Evolutionary conservation across 2,888 invertebrate genomes (phyloP).

Genomic region (Villa cingulata): DNA sequence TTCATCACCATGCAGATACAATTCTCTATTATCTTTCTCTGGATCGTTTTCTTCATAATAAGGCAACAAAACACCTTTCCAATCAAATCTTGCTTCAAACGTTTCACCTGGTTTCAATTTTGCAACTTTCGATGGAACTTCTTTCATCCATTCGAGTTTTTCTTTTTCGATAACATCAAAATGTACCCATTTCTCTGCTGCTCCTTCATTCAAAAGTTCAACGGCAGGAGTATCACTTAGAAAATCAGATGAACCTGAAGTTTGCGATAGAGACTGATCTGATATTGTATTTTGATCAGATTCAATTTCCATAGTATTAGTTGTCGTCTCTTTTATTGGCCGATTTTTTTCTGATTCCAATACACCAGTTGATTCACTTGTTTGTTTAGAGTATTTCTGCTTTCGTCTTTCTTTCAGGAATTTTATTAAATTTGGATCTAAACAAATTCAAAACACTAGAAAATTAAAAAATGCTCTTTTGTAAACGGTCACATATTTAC

Average conservation of each 20-base stretch:
- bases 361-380: neutral
- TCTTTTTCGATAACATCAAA: conserved; percentile 77
- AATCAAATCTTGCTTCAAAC: conserved; percentile 76
- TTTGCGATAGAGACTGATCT: neutral
- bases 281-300: neutral
- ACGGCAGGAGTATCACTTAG: neutral
- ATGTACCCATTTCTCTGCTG: conserved; percentile 56
- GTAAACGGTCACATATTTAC: too few relatives aligned
- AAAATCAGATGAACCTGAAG: neutral
- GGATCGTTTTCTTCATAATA: conserved; percentile 48
- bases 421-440: conserved; percentile 11
- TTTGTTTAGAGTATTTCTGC: neutral
- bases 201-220: neutral
- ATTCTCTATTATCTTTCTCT: conserved; percentile 43
- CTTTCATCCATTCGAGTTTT: conserved; percentile 80
- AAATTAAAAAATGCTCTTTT: neutral
- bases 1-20: conserved; percentile 91
- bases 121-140: conserved; percentile 45
- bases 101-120: conserved; percentile 43
- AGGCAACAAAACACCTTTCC: conserved; percentile 63
- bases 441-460: neutral
- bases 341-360: too few relatives aligned
- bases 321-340: neutral
- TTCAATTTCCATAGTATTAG: neutral
- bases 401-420: conserved; percentile 10